Conservation (phyloP, 2,888 invertebrate genomes). For the Rhingia rostrata region DNA sequence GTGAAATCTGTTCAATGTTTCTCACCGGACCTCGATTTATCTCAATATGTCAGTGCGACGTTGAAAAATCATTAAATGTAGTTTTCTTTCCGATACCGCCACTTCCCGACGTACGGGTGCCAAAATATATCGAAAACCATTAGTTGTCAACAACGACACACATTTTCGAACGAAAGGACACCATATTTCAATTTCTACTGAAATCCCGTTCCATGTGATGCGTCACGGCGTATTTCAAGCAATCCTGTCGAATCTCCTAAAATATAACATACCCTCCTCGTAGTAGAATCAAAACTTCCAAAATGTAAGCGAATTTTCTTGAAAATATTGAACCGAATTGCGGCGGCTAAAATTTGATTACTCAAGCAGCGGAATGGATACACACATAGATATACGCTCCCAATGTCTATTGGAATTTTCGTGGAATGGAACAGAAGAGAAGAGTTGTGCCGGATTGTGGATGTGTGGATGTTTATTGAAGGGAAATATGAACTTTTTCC, state of each 20-base stretch:
- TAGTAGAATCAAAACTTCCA: neutral
- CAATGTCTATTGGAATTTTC: constrained; percentile 44
- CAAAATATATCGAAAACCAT: constrained; percentile 35
- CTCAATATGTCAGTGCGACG: constrained; percentile 36
- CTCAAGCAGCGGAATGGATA: neutral
- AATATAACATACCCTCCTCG: too few species aligned
- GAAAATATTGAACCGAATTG: constrained; percentile 16
- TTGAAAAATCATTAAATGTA: constrained; percentile 37
- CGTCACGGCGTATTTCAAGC: constrained; percentile 10
- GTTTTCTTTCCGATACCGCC: constrained; percentile 1
- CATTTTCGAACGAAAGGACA: constrained; percentile 36
- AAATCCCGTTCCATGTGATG: constrained; percentile 38
- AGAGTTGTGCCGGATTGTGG: neutral
- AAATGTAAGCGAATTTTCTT: constrained; percentile 11
- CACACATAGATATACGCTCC: neutral
- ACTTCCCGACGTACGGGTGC: neutral
- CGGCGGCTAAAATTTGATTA: neutral
- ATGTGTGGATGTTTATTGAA: neutral
- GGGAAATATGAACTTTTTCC: constrained; percentile 12
- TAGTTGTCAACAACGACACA: constrained; percentile 36
- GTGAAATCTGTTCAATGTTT: neutral
- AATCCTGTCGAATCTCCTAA: neutral
- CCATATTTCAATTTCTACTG: constrained; percentile 49
- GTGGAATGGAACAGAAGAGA: constrained; percentile 7
- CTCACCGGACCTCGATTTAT: constrained; percentile 19